Evolutionary conservation across 2,797 vertebrate genomes (phyloP).

Genomic region (Channa striata): DNA sequence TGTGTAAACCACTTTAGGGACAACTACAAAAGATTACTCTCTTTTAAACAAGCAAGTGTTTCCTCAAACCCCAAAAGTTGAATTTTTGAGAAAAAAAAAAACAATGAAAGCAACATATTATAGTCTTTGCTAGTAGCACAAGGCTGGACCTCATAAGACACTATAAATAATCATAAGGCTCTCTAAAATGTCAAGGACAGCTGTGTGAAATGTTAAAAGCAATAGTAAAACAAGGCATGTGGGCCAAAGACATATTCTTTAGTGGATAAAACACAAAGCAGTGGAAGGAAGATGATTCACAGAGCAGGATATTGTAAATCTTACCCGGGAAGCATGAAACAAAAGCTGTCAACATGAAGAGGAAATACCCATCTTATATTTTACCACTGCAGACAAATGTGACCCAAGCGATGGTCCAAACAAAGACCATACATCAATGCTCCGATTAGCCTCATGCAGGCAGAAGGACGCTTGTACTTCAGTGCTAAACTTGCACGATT

Average conservation of each 20-base stretch:
- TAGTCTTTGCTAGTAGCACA: constrained; percentile 45
- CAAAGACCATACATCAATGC: constrained; percentile 77
- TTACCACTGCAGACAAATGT: constrained; percentile 46
- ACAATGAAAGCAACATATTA: constrained; percentile 45
- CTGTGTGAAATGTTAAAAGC: constrained; percentile 59
- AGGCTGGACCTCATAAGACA: constrained; percentile 53
- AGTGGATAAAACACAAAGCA: constrained; percentile 41
- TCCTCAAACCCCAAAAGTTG: constrained; percentile 38
- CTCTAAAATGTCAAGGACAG: constrained; percentile 61
- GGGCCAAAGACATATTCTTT: constrained; percentile 53
- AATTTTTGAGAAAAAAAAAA: constrained; percentile 50
- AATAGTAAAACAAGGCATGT: constrained; percentile 51
- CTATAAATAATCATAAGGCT: constrained; percentile 62
- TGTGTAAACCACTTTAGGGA: constrained; percentile 20
- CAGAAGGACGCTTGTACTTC: constrained; percentile 10
- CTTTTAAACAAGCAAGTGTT: not conserved
- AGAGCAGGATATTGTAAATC: constrained; percentile 63
- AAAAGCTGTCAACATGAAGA: constrained; percentile 53
- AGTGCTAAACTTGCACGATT: constrained; percentile 6
- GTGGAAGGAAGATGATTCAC: constrained; percentile 19
- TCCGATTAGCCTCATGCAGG: constrained; percentile 80
- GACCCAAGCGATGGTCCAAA: constrained; percentile 59
- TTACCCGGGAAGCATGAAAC: constrained; percentile 40
- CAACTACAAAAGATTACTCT: constrained; percentile 1
- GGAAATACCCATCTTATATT: constrained; percentile 48